Percentiles rank a stretch among this genome's conserved stretches.
phyloP scores from a whole-genome alignment of 2,888 invertebrate species.

The Drosophila acutilabella region DNA sequence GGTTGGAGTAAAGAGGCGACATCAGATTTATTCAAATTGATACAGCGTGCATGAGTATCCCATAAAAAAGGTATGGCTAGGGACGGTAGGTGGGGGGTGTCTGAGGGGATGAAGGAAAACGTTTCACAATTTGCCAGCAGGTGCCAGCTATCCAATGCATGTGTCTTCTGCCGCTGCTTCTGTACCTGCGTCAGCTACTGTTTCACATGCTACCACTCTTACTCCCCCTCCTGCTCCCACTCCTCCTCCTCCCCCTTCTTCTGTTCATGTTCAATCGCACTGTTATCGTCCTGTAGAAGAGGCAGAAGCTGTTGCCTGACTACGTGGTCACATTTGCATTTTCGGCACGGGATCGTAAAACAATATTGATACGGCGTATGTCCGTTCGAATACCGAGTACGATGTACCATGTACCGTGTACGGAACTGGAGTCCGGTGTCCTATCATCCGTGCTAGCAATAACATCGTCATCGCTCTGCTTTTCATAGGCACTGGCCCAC shows the following conservation, averaged over 20 bases:
- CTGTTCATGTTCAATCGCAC: constrained; percentile 2
- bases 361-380: constrained; percentile 72
- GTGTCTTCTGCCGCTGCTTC: background rate
- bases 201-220: background rate
- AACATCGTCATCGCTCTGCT: constrained; percentile 45
- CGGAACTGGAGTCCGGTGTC: background rate
- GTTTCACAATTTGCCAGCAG: constrained; percentile 46
- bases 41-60: constrained; percentile 46
- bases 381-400: constrained; percentile 28
- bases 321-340: constrained; percentile 65
- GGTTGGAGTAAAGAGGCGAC: constrained; percentile 16
- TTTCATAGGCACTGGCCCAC: constrained; percentile 47
- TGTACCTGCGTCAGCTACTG: background rate
- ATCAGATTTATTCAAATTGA: constrained; percentile 69
- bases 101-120: constrained; percentile 11
- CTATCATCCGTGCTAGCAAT: constrained; percentile 37
- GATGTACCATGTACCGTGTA: background rate
- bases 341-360: constrained; percentile 51
- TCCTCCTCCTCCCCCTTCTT: background rate
- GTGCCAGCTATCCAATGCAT: constrained; percentile 26
- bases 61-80: constrained; percentile 22
- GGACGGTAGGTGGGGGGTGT: background rate
- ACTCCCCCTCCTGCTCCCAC: background rate
- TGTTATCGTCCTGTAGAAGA: constrained; percentile 10
- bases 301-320: constrained; percentile 25